phyloP scores from a whole-genome alignment of 2,888 invertebrate genomes.

The Fissipunctia ypsillon region DNA sequence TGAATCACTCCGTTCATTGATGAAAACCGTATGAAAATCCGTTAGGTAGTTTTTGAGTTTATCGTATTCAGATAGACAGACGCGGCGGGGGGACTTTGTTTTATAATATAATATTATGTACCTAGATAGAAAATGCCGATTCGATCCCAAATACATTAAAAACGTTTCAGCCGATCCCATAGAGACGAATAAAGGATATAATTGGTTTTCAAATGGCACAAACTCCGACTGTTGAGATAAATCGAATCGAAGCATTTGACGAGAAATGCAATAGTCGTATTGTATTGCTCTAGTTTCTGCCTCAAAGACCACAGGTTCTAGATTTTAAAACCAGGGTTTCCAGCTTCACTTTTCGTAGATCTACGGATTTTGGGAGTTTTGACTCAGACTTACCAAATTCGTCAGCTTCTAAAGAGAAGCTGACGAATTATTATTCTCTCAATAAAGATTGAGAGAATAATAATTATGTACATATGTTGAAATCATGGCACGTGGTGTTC shows the following conservation, averaged over 20 bases:
- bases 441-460: no score
- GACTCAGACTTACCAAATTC: not conserved
- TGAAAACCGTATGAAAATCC: no score
- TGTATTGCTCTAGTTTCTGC: conserved; percentile 15
- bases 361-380: not conserved
- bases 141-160: not conserved
- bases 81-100: no score
- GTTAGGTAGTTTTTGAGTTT: no score
- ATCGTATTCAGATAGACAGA: no score
- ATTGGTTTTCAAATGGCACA: not conserved
- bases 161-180: not conserved
- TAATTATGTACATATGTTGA: no score
- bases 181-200: not conserved
- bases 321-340: conserved; percentile 6
- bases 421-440: no score
- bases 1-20: no score
- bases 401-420: no score
- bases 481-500: no score
- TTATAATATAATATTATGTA: no score
- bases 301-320: conserved; percentile 4
- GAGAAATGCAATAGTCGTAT: not conserved
- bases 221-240: conserved; percentile 2
- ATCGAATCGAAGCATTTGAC: not conserved
- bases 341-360: not conserved
- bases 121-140: conserved; percentile 7